A percentile compares a stretch with the other conserved stretches of the same genome.
Conservation (phyloP, 92 coral and sea anemone genomes). For the Epizoanthus ramosus region DNA sequence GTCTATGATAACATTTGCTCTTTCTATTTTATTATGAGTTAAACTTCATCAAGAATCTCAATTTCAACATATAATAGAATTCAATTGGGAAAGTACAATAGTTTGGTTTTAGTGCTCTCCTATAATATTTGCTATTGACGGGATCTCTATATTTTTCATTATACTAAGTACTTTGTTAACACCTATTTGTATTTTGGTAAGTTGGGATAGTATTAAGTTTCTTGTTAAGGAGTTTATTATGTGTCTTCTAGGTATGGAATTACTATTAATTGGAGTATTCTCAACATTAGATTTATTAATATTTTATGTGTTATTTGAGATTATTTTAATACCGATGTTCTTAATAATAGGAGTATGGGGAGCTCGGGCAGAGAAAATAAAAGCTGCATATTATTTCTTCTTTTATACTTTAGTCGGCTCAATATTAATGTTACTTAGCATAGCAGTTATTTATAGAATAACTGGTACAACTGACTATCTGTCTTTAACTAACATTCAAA, state of each 20-base stretch:
- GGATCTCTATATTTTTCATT: constrained; percentile 78
- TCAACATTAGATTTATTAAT: constrained; percentile 73
- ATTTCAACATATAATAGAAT: constrained; percentile 75
- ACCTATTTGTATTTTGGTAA: constrained; percentile 81
- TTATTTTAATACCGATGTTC: constrained; percentile 82
- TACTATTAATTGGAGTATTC: constrained; percentile 78
- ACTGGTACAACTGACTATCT: constrained; percentile 76
- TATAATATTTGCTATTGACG: constrained; percentile 77
- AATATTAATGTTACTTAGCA: constrained; percentile 77
- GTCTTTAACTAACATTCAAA: constrained; percentile 56
- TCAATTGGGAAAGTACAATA: constrained; percentile 67
- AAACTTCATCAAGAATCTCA: constrained; percentile 74
- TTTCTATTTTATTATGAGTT: constrained; percentile 73
- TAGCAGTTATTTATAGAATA: constrained; percentile 68
- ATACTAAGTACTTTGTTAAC: constrained; percentile 73
- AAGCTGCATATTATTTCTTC: constrained; percentile 86
- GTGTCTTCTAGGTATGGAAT: constrained; percentile 72
- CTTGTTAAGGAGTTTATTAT: constrained; percentile 74
- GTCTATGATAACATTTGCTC: constrained; percentile 76
- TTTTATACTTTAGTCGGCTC: constrained; percentile 81
- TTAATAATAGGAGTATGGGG: constrained; percentile 84
- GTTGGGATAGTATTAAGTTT: constrained; percentile 73
- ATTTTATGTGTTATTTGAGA: constrained; percentile 83
- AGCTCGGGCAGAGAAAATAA: constrained; percentile 81
- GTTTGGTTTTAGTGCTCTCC: constrained; percentile 77